phyloP scores from a whole-genome alignment of 2,888 invertebrate species.

The Hyalella azteca region DNA sequence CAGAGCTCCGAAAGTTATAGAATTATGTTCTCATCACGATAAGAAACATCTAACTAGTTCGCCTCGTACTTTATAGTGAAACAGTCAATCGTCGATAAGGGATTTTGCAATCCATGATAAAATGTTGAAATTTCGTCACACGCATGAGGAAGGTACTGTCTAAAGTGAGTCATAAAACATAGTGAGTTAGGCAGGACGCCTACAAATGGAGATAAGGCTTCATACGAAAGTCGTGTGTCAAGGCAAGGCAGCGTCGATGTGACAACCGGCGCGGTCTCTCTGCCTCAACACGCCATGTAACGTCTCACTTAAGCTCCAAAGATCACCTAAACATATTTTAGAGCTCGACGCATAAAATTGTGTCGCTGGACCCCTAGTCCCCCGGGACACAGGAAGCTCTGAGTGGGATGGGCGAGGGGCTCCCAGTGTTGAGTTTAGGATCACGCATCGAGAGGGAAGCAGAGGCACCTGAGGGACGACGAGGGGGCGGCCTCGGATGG shows the following conservation, averaged over 20 bases:
- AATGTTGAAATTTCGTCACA: too few species aligned
- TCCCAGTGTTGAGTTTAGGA: background rate
- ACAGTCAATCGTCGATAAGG: too few species aligned
- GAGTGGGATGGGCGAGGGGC: background rate
- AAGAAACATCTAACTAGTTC: too few species aligned
- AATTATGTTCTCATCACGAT: too few species aligned
- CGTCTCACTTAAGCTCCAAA: background rate
- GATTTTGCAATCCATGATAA: too few species aligned
- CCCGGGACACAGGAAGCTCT: background rate
- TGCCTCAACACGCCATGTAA: slow-evolving; percentile 1
- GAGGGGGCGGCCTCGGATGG: background rate
- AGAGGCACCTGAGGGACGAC: background rate
- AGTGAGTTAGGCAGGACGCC: background rate
- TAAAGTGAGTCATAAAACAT: background rate
- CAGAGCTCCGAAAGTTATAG: too few species aligned
- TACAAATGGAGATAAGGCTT: background rate
- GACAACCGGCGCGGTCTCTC: background rate
- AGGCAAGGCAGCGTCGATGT: background rate
- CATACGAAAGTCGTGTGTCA: background rate
- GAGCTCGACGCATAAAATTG: slow-evolving; percentile 28
- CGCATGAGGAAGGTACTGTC: too few species aligned
- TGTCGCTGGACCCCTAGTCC: background rate
- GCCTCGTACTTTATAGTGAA: too few species aligned
- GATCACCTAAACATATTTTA: slow-evolving; percentile 14
- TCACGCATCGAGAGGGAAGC: slow-evolving; percentile 3